Evolutionary conservation across 2,888 invertebrate species (phyloP).

Genomic region (Psococerastis gibbosa): DNA sequence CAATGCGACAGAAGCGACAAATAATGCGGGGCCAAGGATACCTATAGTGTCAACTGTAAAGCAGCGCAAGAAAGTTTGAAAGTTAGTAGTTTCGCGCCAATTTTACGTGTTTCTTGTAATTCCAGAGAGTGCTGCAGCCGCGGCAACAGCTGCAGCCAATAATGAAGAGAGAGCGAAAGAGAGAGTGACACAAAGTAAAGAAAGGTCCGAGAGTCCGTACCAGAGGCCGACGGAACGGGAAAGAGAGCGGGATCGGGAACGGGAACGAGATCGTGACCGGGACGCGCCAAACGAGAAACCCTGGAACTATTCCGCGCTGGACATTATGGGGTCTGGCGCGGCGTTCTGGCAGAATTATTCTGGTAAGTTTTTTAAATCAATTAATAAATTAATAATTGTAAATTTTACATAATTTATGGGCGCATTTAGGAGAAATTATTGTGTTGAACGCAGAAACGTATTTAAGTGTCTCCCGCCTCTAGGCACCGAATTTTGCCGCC

Average conservation of each 20-base stretch:
- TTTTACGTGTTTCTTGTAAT: no score
- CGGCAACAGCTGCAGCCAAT: slow-evolving; percentile 4
- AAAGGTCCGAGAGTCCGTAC: slow-evolving; percentile 5
- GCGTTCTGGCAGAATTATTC: slow-evolving; percentile 88
- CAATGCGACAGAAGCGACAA: no score
- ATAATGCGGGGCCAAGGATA: no score
- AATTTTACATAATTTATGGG: background rate
- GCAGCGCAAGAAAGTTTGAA: no score
- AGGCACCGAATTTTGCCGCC: no score
- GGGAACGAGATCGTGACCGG: slow-evolving; percentile 9
- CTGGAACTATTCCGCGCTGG: slow-evolving; percentile 52
- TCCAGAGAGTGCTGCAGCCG: slow-evolving; percentile 5
- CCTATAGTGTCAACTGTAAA: no score
- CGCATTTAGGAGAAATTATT: no score
- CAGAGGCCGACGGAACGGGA: slow-evolving; percentile 7
- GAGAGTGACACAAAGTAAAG: slow-evolving; percentile 5
- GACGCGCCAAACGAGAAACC: slow-evolving; percentile 25
- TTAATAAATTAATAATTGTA: background rate
- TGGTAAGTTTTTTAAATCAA: slow-evolving; percentile 35
- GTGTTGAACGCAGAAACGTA: background rate
- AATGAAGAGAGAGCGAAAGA: background rate
- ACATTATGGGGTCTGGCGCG: slow-evolving; percentile 60
- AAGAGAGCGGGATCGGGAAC: slow-evolving; percentile 7
- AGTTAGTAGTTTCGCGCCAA: no score
- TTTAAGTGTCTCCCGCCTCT: no score